Conservation (phyloP, 2,113 vertebrate species). For the Cochlearius cochlearius region DNA sequence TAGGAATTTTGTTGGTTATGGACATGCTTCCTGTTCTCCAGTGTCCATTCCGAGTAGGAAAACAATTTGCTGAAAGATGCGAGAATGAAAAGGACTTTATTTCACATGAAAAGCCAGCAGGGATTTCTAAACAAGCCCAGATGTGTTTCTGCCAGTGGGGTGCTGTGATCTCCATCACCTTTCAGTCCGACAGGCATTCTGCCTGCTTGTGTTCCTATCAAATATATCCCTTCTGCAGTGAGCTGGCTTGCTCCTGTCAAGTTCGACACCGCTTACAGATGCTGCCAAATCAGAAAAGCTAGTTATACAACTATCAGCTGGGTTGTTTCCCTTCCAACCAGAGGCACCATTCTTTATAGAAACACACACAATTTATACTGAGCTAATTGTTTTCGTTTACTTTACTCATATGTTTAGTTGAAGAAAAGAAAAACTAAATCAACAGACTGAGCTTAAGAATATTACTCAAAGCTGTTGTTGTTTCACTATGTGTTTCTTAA, state of each 20-base stretch:
- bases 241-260: background rate
- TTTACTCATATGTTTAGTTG: background rate
- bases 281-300: background rate
- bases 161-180: background rate
- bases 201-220: background rate
- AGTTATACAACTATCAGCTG: background rate
- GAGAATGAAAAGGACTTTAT: conserved; percentile 30
- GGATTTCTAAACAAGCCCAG: conserved; percentile 35
- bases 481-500: background rate
- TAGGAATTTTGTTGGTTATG: background rate
- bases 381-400: background rate
- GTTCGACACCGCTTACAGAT: background rate
- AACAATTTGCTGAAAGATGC: conserved; percentile 32
- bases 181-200: background rate
- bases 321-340: background rate
- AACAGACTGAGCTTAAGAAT: background rate
- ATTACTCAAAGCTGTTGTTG: background rate
- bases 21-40: background rate
- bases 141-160: background rate
- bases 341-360: background rate
- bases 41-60: background rate
- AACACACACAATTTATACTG: background rate
- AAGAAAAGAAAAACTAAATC: background rate
- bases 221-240: background rate
- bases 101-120: background rate